Conservation (phyloP, 2,797 vertebrate species). For the Furcifer pardalis region DNA sequence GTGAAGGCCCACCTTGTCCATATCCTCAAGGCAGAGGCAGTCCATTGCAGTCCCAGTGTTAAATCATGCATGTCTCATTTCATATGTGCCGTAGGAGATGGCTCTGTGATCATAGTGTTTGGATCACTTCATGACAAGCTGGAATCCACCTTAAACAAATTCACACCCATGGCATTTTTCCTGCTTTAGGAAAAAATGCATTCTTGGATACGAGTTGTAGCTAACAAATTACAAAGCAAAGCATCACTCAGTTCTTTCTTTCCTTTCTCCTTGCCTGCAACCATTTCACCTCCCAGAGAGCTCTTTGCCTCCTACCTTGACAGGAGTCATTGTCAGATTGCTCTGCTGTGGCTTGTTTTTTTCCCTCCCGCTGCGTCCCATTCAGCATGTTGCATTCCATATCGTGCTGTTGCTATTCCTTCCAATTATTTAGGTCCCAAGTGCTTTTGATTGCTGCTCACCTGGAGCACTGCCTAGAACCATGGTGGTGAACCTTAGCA, state of each 20-base stretch:
- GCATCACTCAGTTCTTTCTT: neutral
- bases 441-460: neutral
- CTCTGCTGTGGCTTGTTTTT: neutral
- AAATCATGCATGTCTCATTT: too few species aligned
- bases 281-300: neutral
- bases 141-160: too few species aligned
- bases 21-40: too few species aligned
- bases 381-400: neutral
- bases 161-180: too few species aligned
- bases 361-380: neutral
- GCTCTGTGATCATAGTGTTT: too few species aligned
- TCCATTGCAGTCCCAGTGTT: too few species aligned
- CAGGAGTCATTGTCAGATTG: neutral
- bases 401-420: neutral
- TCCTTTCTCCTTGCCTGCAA: neutral
- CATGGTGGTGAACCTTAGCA: too few species aligned
- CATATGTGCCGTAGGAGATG: too few species aligned
- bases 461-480: neutral
- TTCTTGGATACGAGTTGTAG: too few species aligned
- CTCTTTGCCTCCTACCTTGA: neutral
- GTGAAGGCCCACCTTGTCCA: too few species aligned
- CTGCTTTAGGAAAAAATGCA: too few species aligned
- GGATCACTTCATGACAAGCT: too few species aligned
- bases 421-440: neutral
- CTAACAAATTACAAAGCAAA: neutral